Evolutionary conservation across 1,140 invertebrate genomes (phyloP).

Genomic region (Drosophila littoralis): DNA sequence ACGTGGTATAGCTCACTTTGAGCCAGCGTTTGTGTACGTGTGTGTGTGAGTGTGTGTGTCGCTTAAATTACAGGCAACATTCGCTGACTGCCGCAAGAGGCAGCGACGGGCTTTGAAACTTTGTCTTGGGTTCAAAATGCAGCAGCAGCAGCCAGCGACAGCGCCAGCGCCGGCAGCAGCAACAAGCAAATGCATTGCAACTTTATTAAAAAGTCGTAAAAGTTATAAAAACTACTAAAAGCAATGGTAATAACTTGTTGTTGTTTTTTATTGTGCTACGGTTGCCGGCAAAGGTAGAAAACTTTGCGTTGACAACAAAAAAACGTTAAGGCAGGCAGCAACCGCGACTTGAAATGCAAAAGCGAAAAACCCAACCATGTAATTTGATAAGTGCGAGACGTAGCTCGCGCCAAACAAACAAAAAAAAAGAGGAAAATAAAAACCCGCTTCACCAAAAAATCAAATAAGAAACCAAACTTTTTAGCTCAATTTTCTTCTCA

Average conservation of each 20-base stretch:
- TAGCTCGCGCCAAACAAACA: constrained; percentile 5
- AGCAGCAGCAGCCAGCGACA: constrained; percentile 11
- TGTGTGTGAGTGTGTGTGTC: constrained; percentile 36
- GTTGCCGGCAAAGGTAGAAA: constrained; percentile 37
- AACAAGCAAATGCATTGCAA: constrained; percentile 78
- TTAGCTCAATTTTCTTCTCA: constrained; percentile 9
- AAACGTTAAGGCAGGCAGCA: constrained; percentile 12
- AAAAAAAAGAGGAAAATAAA: constrained; percentile 1
- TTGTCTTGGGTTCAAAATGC: constrained; percentile 65
- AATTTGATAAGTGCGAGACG: constrained; percentile 49
- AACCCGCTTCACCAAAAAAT: neutral
- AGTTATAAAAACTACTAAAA: constrained; percentile 83
- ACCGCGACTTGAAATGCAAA: constrained; percentile 1
- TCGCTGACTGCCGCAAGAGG: constrained; percentile 18
- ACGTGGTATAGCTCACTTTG: constrained; percentile 67
- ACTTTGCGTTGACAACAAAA: constrained; percentile 28
- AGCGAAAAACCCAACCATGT: constrained; percentile 15
- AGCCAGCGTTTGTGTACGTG: constrained; percentile 16
- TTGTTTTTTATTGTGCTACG: constrained; percentile 52
- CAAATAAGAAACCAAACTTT: constrained; percentile 31
- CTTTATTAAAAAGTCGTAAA: constrained; percentile 83
- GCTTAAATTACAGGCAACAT: constrained; percentile 62
- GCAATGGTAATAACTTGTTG: constrained; percentile 81
- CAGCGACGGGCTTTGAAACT: constrained; percentile 54
- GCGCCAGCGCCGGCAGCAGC: constrained; percentile 18